Conservation (phyloP, 2,888 invertebrate genomes). For the Amiota minor region DNA sequence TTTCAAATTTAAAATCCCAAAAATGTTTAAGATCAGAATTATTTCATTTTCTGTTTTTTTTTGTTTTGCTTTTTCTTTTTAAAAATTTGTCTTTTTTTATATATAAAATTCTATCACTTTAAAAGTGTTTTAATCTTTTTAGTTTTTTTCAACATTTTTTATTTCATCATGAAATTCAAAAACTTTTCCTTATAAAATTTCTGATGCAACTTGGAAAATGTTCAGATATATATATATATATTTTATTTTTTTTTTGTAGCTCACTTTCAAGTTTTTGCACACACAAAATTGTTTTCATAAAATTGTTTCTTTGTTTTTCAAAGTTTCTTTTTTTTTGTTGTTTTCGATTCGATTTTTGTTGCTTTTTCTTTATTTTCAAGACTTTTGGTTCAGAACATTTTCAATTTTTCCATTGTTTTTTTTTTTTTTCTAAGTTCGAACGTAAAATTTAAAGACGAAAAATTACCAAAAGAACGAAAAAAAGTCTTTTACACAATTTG, state of each 20-base stretch:
- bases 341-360: constrained; percentile 28
- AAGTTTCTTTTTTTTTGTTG: constrained; percentile 1
- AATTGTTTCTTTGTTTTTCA: constrained; percentile 9
- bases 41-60: too few species aligned
- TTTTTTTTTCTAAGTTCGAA: constrained; percentile 44
- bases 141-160: background rate
- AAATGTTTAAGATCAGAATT: too few species aligned
- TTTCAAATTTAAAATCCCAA: too few species aligned
- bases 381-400: constrained; percentile 55
- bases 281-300: constrained; percentile 9
- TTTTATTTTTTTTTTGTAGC: too few species aligned
- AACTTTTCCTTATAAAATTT: too few species aligned
- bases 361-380: constrained; percentile 42
- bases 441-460: constrained; percentile 64
- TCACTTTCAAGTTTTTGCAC: background rate
- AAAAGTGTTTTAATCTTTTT: constrained; percentile 31
- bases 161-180: background rate
- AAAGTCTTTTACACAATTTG: constrained; percentile 40
- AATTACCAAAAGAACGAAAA: constrained; percentile 58
- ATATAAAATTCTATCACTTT: constrained; percentile 9
- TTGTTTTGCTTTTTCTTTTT: too few species aligned
- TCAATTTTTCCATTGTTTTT: constrained; percentile 13
- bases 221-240: too few species aligned
- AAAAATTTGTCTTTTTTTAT: background rate
- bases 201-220: too few species aligned